phyloP scores from a whole-genome alignment of 2,888 invertebrate species.

The Himalopsyche japonica region DNA sequence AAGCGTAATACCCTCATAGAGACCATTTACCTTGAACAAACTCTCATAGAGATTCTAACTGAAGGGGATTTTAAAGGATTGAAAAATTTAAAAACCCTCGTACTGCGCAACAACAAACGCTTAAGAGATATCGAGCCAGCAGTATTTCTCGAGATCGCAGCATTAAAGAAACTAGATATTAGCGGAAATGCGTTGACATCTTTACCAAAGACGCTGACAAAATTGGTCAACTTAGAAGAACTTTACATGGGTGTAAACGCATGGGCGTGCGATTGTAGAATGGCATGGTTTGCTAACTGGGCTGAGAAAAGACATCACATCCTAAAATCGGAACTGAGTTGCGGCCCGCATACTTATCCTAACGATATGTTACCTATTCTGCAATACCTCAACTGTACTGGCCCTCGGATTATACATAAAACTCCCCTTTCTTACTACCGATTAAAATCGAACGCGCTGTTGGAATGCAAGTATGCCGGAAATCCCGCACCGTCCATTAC shows the following conservation, averaged over 20 bases:
- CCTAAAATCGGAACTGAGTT: conserved; percentile 66
- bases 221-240: conserved; percentile 64
- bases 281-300: conserved; percentile 76
- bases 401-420: conserved; percentile 63
- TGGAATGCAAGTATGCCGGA: conserved; percentile 78
- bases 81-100: conserved; percentile 60
- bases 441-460: conserved; percentile 67
- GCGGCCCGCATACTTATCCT: conserved; percentile 65
- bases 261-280: conserved; percentile 85
- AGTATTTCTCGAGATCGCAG: conserved; percentile 65
- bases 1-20: conserved; percentile 65
- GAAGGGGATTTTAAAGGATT: conserved; percentile 70
- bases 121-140: conserved; percentile 66
- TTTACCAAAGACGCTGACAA: conserved; percentile 70
- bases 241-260: conserved; percentile 74
- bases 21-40: conserved; percentile 67
- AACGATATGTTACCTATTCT: conserved; percentile 73
- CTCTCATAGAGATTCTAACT: conserved; percentile 66
- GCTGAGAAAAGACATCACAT: conserved; percentile 58
- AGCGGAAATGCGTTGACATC: conserved; percentile 71
- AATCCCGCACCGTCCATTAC: conserved; percentile 80
- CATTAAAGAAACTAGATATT: conserved; percentile 67
- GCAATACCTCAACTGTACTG: conserved; percentile 71
- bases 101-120: conserved; percentile 64
- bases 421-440: conserved; percentile 67